Conservation (phyloP, 2,797 vertebrate species). For the Nyctibius grandis region DNA sequence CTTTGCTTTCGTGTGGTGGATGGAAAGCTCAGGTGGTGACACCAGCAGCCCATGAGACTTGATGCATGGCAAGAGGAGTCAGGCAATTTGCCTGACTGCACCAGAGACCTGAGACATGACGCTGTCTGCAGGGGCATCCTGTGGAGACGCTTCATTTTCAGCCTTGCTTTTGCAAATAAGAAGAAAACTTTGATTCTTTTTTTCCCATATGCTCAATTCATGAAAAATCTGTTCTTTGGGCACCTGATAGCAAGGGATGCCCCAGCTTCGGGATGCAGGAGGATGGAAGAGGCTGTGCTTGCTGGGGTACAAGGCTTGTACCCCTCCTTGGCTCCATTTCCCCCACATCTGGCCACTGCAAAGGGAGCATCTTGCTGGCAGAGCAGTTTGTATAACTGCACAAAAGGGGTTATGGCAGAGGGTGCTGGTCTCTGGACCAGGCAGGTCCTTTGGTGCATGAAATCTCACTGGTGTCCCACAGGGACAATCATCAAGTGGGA, state of each 20-base stretch:
- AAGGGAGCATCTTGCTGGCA: background rate
- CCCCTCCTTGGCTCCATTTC: background rate
- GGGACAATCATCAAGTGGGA: background rate
- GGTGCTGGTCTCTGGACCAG: background rate
- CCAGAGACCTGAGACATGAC: rapidly evolving
- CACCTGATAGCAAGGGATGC: background rate
- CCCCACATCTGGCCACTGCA: rapidly evolving
- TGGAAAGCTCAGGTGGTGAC: background rate
- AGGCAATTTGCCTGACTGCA: background rate
- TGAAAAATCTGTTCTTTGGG: background rate
- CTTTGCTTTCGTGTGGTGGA: background rate
- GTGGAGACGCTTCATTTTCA: background rate
- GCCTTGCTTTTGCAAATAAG: background rate
- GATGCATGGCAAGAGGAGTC: background rate
- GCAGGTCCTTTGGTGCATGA: background rate
- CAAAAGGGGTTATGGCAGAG: background rate
- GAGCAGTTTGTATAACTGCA: rapidly evolving
- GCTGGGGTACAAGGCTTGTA: background rate
- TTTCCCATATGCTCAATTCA: background rate
- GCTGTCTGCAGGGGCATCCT: background rate
- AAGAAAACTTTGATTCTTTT: background rate
- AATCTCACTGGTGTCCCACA: background rate
- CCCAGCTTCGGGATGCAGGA: background rate
- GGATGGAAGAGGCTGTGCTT: background rate
- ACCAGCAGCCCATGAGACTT: rapidly evolving